These are phyloP conservation scores for Desmodus rotundus DNA, from an alignment of 2,113 vertebrate species.

Conservation along the genomic window DNA sequence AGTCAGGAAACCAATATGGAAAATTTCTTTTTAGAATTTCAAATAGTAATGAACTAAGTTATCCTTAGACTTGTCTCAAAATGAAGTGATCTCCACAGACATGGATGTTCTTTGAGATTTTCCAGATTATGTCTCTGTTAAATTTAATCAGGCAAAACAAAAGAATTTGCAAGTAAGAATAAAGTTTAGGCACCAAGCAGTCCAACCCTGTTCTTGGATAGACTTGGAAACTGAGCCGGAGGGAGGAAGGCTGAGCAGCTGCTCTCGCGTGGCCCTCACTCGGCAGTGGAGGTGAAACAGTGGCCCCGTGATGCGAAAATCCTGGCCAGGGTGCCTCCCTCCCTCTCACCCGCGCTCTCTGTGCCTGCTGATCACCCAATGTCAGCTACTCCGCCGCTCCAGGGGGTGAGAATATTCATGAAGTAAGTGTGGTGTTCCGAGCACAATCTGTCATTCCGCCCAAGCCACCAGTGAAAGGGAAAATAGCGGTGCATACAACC, in stretches of 20 bases:
- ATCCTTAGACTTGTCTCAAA: background rate
- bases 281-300: background rate
- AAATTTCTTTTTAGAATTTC: background rate
- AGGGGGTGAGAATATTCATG: background rate
- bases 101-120: background rate
- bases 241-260: background rate
- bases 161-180: background rate
- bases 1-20: background rate
- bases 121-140: background rate
- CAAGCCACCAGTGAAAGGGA: background rate
- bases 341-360: background rate
- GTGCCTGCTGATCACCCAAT: background rate
- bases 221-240: background rate
- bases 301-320: background rate
- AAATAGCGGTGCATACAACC: background rate
- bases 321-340: background rate
- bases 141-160: background rate
- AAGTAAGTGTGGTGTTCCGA: background rate
- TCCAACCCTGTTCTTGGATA: background rate
- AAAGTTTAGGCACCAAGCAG: background rate
- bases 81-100: background rate
- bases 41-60: background rate
- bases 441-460: background rate
- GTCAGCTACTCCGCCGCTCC: background rate
- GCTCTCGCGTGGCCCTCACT: background rate